Evolutionary conservation across 2,113 vertebrate species (phyloP).

Genomic region (Caranx melampygus): DNA sequence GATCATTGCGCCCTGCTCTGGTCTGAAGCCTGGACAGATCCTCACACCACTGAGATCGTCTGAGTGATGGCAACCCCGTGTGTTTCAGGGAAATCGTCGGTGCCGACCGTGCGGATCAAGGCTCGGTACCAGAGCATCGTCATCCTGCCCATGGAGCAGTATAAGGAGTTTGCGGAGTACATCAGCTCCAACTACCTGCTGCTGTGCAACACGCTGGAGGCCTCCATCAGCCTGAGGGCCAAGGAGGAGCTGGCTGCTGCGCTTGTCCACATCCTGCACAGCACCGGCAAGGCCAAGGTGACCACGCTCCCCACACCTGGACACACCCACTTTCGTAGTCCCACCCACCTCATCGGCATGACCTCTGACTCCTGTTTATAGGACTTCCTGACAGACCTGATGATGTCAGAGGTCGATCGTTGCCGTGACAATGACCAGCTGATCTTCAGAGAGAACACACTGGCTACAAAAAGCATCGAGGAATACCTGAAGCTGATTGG

Average conservation of each 20-base stretch:
- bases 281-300: constrained; percentile 96
- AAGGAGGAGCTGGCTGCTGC: constrained; percentile 96
- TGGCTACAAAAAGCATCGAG: constrained; percentile 97
- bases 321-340: too few species aligned
- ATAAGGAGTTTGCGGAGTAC: constrained; percentile 98
- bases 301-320: background rate
- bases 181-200: constrained; percentile 97
- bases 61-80: too few species aligned
- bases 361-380: constrained; percentile 63
- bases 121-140: constrained; percentile 94
- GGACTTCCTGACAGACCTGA: constrained; percentile 98
- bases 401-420: constrained; percentile 99
- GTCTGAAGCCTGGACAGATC: too few species aligned
- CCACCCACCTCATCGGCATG: background rate
- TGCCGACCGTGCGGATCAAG: constrained; percentile 94
- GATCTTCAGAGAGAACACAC: constrained; percentile 96
- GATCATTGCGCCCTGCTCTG: too few species aligned
- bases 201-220: constrained; percentile 92
- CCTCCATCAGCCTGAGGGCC: constrained; percentile 92
- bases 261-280: constrained; percentile 97
- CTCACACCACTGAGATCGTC: too few species aligned
- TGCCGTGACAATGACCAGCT: constrained; percentile 98
- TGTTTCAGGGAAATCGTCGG: constrained; percentile 62
- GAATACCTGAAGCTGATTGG: constrained; percentile 98
- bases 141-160: constrained; percentile 98